Evolutionary conservation across 2,888 invertebrate species (phyloP).

Genomic region (Antheraea yamamai): DNA sequence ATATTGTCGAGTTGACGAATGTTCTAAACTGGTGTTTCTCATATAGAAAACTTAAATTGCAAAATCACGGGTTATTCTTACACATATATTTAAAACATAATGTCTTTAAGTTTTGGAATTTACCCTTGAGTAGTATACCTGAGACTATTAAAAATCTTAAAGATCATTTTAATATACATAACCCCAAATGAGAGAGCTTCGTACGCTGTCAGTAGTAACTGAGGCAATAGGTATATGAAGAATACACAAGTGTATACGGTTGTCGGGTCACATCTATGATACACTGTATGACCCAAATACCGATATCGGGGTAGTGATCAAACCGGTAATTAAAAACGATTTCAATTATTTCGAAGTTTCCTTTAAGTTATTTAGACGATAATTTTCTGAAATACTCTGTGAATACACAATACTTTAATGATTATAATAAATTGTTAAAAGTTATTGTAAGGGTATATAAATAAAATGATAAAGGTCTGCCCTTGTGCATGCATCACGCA

Average conservation of each 20-base stretch:
- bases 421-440: background rate
- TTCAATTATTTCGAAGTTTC: conserved; percentile 27
- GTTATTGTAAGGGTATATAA: too few relatives aligned
- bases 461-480: too few relatives aligned
- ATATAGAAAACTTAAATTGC: too few relatives aligned
- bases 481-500: too few relatives aligned
- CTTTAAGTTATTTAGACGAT: conserved; percentile 5
- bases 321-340: conserved; percentile 26
- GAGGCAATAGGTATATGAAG: background rate
- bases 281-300: conserved; percentile 27
- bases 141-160: too few relatives aligned
- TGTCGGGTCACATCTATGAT: conserved; percentile 13
- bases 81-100: too few relatives aligned
- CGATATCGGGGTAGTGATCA: conserved; percentile 23
- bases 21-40: too few relatives aligned
- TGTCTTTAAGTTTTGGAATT: too few relatives aligned
- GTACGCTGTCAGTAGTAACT: background rate
- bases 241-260: background rate
- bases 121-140: too few relatives aligned
- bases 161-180: background rate
- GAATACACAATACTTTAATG: background rate
- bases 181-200: background rate
- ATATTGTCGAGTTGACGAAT: too few relatives aligned
- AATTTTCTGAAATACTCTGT: conserved; percentile 9
- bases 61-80: too few relatives aligned